A percentile compares a stretch with the other conserved stretches of the same genome.
phyloP scores from a whole-genome alignment of 1,140 invertebrate genomes.

The Drosophila mojavensis region DNA sequence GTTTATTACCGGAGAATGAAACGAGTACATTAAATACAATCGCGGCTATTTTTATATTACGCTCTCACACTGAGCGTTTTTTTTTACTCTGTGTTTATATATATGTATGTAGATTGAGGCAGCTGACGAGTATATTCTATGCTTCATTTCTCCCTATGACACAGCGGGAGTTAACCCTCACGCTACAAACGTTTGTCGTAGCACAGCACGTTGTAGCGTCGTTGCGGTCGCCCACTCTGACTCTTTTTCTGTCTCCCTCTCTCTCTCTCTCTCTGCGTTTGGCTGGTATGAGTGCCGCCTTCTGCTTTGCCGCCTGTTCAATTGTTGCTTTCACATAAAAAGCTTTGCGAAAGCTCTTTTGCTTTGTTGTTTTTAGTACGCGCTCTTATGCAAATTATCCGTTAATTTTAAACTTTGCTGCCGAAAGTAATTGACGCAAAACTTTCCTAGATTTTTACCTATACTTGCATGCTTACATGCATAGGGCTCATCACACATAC shows the following conservation, averaged over 20 bases:
- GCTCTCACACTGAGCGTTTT: constrained; percentile 3
- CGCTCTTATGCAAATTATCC: constrained; percentile 28
- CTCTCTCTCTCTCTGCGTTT: neutral
- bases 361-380: constrained; percentile 30
- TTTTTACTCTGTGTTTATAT: constrained; percentile 6
- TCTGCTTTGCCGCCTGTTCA: neutral
- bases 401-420: constrained; percentile 10
- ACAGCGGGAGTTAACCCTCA: constrained; percentile 38
- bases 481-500: no score
- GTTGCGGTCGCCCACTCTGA: neutral
- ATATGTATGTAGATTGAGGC: constrained; percentile 14
- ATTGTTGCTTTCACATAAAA: constrained; percentile 20
- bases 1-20: neutral
- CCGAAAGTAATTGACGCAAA: constrained; percentile 8
- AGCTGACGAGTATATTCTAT: constrained; percentile 54
- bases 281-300: neutral
- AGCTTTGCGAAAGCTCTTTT: constrained; percentile 59
- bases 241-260: neutral
- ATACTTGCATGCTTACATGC: no score
- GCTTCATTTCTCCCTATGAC: constrained; percentile 26
- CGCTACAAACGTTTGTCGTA: constrained; percentile 1
- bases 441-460: neutral
- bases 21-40: neutral
- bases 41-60: constrained; percentile 22
- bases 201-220: neutral